Percentiles rank a stretch among this genome's conserved stretches.
These are phyloP conservation scores for Holocentrus rufus DNA, from an alignment of 2,797 vertebrate species.

Conservation along the genomic window DNA sequence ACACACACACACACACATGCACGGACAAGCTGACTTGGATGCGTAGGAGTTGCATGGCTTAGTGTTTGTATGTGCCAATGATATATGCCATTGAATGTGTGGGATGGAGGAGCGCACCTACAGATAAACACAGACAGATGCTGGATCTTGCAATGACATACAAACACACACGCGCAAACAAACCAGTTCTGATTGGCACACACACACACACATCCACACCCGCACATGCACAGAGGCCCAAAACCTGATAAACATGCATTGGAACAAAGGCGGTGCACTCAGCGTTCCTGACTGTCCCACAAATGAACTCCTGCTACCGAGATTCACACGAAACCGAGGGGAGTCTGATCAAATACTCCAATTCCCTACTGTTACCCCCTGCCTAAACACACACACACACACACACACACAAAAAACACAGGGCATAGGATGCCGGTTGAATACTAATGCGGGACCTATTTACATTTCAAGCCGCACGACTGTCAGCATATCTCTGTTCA, in stretches of 20 bases:
- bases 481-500: conserved; percentile 66
- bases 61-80: conserved; percentile 51
- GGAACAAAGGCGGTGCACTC: conserved; percentile 59
- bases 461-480: conserved; percentile 73
- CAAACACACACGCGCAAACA: conserved; percentile 38
- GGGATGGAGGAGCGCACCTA: conserved; percentile 54
- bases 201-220: conserved; percentile 9
- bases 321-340: conserved; percentile 73
- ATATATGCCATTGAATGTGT: conserved; percentile 56
- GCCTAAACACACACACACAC: conserved; percentile 39
- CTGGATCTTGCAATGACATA: conserved; percentile 31
- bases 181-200: not conserved
- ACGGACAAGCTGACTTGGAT: conserved; percentile 28
- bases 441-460: conserved; percentile 74
- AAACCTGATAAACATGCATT: conserved; percentile 53
- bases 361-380: conserved; percentile 64
- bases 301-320: conserved; percentile 79
- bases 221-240: conserved; percentile 35
- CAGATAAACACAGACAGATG: conserved; percentile 59
- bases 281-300: conserved; percentile 66
- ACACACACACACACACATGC: conserved; percentile 22
- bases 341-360: conserved; percentile 80
- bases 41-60: conserved; percentile 53
- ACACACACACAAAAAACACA: conserved; percentile 47
- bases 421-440: conserved; percentile 49